Base-by-base conservation (phyloP, 2,797 vertebrate genomes). In the Apodemus agrarius region DNA sequence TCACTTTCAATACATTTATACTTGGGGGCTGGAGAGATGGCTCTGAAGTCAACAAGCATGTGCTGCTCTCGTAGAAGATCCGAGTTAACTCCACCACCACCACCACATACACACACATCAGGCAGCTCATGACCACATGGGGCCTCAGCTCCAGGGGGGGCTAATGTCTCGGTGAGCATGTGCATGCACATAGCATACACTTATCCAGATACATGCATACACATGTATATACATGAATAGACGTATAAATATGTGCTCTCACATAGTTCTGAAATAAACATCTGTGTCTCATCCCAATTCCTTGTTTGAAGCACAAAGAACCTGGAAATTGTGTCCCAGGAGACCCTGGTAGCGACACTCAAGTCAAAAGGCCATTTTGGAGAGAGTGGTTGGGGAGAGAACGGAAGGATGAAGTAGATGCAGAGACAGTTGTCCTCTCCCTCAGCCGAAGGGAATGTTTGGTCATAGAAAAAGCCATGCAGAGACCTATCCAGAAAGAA, bases 401-500 rank as follows among this genome's bases (percentile, higher is more conserved):
- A 49, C 1, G 4, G 37, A 3, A 12, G 24, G 78, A n/a, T 24
- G 16, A 82, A 9, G 31, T 43, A 29, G 10, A 4, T 29, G 22
- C 4, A 11, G 22, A 67, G 31, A 29, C 19, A 89, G 7, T 0
- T n/a, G 57, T 40, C 87, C 72, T 54, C 72, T 63, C 46, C 90
- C 31, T 21, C 31, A 29, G 6, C 34, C 46, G 34, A 19, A 75
- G 3, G 22, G 19, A 0, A 40, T 37, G 31, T 65, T 87, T 24
- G 31, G 26, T 13, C 65, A 37, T 16, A 80, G 37, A 63, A 96
- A 90, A 89, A 29, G 1, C n/a, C 19, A 31, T 1, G 34, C 3
- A 59, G 69, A 46, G 96, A 83, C 65, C 92, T 63, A 92, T 37
- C 65, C 61, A 49, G 57, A 49, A 67, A 49, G 52, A 49, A 67